A percentile compares a stretch with the other conserved stretches of the same genome.
Evolutionary conservation across 2,797 vertebrate species (phyloP).

Genomic region (Phataginus tricuspis): DNA sequence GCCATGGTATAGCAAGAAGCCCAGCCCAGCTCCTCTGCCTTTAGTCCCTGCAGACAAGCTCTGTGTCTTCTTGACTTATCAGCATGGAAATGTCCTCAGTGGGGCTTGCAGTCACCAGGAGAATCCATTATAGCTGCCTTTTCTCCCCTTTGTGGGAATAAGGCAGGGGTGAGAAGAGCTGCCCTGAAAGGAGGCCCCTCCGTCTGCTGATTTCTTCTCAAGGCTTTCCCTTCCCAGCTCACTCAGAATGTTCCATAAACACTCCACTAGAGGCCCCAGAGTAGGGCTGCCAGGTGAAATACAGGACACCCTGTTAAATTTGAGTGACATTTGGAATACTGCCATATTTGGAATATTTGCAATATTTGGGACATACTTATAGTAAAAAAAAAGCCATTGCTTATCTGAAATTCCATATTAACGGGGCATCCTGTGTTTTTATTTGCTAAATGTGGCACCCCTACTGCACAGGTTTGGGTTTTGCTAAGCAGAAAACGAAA

Average conservation of each 20-base stretch:
- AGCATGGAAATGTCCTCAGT: neutral
- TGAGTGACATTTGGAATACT: neutral
- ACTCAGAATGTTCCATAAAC: neutral
- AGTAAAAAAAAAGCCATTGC: neutral
- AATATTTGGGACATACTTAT: neutral
- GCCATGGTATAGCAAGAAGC: neutral
- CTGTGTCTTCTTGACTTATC: neutral
- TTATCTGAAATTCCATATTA: neutral
- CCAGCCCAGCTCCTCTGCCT: rapidly evolving
- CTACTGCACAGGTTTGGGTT: neutral
- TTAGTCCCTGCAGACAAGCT: neutral
- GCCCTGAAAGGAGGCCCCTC: neutral
- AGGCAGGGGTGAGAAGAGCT: neutral
- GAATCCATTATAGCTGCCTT: neutral
- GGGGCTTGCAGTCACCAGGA: neutral
- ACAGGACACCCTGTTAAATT: neutral
- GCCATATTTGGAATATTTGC: neutral
- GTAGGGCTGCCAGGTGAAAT: neutral
- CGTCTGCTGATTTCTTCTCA: neutral
- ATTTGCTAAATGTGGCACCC: neutral
- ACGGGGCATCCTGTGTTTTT: neutral
- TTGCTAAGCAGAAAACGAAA: neutral
- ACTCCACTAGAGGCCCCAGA: neutral
- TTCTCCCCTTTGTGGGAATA: neutral
- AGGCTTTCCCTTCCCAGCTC: neutral